Evolutionary conservation across 2,797 vertebrate species (phyloP).

Genomic region (Emydoidea blandingii): DNA sequence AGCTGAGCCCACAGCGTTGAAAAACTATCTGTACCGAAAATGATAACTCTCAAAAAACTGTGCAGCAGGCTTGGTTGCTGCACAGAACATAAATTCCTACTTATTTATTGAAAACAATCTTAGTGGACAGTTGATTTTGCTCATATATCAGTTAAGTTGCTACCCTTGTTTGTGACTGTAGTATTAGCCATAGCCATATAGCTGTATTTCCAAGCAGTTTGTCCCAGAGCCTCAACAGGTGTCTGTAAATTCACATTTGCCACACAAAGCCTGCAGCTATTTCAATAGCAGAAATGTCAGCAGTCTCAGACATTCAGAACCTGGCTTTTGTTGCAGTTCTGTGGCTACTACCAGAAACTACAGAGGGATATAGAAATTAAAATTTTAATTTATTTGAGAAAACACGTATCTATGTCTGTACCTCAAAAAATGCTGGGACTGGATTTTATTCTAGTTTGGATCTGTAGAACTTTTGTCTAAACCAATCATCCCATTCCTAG

Average conservation of each 20-base stretch:
- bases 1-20: neutral
- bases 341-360: neutral
- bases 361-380: neutral
- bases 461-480: neutral
- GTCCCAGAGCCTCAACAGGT: neutral
- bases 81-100: constrained; percentile 26
- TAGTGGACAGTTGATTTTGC: neutral
- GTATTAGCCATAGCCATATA: neutral
- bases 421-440: neutral
- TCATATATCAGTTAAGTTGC: constrained; percentile 1
- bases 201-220: neutral
- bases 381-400: neutral
- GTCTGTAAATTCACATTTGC: constrained; percentile 11
- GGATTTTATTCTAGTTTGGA: neutral
- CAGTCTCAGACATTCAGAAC: neutral
- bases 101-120: constrained; percentile 10
- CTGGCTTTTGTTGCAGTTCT: neutral
- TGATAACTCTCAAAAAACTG: constrained; percentile 20
- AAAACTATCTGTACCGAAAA: neutral
- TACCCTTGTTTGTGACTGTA: neutral
- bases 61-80: neutral
- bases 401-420: neutral
- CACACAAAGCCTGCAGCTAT: neutral
- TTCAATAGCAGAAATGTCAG: neutral
- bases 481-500: neutral